A percentile compares a stretch with the other conserved stretches of the same genome.
Evolutionary conservation across 1,140 invertebrate genomes (phyloP).

Genomic region (Drosophila nikananu): DNA sequence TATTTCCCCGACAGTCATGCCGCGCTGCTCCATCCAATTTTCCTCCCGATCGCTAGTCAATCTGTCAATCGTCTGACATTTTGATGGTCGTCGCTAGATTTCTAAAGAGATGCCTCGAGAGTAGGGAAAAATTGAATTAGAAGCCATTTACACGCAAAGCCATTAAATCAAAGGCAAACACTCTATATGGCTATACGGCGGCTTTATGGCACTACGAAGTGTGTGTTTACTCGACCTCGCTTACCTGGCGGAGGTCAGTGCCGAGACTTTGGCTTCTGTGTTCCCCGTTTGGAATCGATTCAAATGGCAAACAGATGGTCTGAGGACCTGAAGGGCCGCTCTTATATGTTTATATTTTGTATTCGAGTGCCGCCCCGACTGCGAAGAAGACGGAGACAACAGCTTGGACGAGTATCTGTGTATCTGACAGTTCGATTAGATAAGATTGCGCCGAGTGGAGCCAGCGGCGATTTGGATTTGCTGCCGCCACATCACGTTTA

Average conservation of each 20-base stretch:
- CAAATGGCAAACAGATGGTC: constrained; percentile 52
- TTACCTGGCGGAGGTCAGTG: constrained; percentile 66
- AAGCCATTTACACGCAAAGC: constrained; percentile 69
- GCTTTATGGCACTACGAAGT: constrained; percentile 8
- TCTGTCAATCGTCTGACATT: constrained; percentile 66
- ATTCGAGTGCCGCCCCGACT: constrained; percentile 16
- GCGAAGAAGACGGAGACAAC: not conserved
- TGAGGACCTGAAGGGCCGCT: constrained; percentile 16
- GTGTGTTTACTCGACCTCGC: constrained; percentile 50
- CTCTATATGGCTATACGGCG: constrained; percentile 20
- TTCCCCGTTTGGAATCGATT: constrained; percentile 25
- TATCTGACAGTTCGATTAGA: constrained; percentile 46
- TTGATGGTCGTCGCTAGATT: constrained; percentile 64
- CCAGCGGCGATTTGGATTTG: constrained; percentile 20
- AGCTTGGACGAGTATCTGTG: constrained; percentile 21
- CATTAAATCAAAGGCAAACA: constrained; percentile 56
- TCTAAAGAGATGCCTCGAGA: constrained; percentile 23
- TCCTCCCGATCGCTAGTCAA: constrained; percentile 61
- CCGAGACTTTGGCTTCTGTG: constrained; percentile 37
- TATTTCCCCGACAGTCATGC: not conserved
- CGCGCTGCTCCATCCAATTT: constrained; percentile 15
- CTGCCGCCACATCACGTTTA: constrained; percentile 38
- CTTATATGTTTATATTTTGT: constrained; percentile 28
- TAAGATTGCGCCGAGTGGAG: constrained; percentile 30
- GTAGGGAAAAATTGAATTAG: constrained; percentile 49